Evolutionary conservation across 2,797 vertebrate species (phyloP), one percentile per base, ranked within the genome.

Genomic region (Lemur catta): DNA sequence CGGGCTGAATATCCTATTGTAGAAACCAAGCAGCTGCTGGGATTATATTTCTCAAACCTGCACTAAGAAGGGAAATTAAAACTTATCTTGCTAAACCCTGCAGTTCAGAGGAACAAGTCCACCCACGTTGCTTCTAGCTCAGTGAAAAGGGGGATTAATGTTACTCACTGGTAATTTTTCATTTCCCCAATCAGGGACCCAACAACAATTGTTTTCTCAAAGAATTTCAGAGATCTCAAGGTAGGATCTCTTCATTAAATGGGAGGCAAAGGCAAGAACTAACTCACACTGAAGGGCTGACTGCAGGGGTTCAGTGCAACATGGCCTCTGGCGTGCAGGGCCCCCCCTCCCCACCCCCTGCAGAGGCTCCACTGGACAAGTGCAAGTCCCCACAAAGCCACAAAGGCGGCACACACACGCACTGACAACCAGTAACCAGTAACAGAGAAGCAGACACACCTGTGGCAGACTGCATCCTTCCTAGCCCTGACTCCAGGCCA

Each of bases 21-120:
- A 63, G 79, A 97, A 96, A 82, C 52, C 63, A 87, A 87, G 91
- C 78, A 95, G 88, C 69, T 93, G 48, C 75, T 84, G 72, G n/a
- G 95, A 87, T 94, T 95, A 90, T 67, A 65, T 81, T 76, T 97
- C 96, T 95, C 92, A 97, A 95, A 93, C 41, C 57, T 74, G 65
- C 82, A 93, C 71, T 96, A 96, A 89, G 91, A 94, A 89, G 82
- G 63, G 76, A 91, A 95, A 93, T 91, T 69, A 81, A 97, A 96
- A 93, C 55, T 76, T 74, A 78, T 81, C 94, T 93, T 94, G 93
- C 57, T 48, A 87, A 97, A 81, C 30, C 30, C 84, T 84, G 50
- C 55, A 33, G 22, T 78, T 87, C 86, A 91, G 65, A 95, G 0
- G 17, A 86, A 78, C 84, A 89, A 93, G 89, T 95, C 69, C 24